Base-by-base conservation (phyloP, 2,888 invertebrate genomes). In the Melipona bicolor region DNA sequence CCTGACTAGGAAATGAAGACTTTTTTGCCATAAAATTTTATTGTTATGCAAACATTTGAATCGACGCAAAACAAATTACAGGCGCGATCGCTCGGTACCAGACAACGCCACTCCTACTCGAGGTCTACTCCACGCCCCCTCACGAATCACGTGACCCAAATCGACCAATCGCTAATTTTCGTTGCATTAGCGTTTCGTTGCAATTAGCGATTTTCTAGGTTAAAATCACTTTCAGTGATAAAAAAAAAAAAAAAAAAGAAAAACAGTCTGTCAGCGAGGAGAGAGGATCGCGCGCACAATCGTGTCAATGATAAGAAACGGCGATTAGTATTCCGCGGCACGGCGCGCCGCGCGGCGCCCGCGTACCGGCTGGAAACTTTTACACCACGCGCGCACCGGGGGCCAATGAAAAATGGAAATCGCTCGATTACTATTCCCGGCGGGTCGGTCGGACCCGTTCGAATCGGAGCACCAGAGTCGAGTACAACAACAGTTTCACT, bases 381-480 rank as follows among this genome's bases (percentile, higher is more conserved):
- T 76, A 86, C 9, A 43, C 9, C 43, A 81, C 78, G 78, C 83
- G 56, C 79, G 65, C 79, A 36, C 43, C 72, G 4, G 77, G 43
- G 67, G 52, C 65, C 79, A 72, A 78, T 81, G 85, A 84, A 87
- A 87, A 87, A 83, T 83, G 85, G 76, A 83, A 87, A 87, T 85
- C 81, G 69, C 71, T 67, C 69, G 52, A 85, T 88, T 86, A 79
- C 80, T 85, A 86, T 86, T 88, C 84, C 65, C 76, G 77, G 73
- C 87, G 73, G 70, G 36, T 21, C 56, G 49, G 9, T 27, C 56
- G 56, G 85, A 70, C 78, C 76, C 85, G 83, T 64, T 78, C 71
- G 69, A 64, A 49, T 15, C 69, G 73, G 43, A 11, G 43, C 72
- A 80, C 73, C 68, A 73, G 56, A 27, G 27, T 27, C 1, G 27